Evolutionary conservation across 2,113 vertebrate species (phyloP), one percentile per base, ranked within the genome.

Genomic region (Callocephalon fimbriatum): DNA sequence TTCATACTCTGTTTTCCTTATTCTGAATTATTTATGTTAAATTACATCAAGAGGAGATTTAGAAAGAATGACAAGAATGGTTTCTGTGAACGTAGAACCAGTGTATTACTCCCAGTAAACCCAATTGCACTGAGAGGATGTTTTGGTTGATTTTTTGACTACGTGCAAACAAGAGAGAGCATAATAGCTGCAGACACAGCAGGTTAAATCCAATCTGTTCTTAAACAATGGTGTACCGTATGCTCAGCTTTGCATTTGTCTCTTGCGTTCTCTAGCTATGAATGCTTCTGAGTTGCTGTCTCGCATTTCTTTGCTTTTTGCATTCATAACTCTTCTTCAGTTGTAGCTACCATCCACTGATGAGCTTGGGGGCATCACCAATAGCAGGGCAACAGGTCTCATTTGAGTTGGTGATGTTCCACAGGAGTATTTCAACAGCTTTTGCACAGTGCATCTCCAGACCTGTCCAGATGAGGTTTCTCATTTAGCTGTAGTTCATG

Each of bases 1-100:
- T 96, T 95, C 91, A 93, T 92, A 45, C 27, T 42, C 80, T 91
- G 53, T 96, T 97, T 92, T 95, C 93, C 93, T 87, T 92, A 94
- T 95, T 95, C 91, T 85, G 89, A 95, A 94, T 96, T 95, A 96
- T 96, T 95, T 97, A 94, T 95, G 73, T 87, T 96, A 95, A 97
- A 96, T 93, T 93, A 93, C 73, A 96, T 95, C 66, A 85, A 83
- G 81, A 87, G 42, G 62, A 96, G 82, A 68, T 91, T 95, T 89
- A 71, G 40, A 96, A 90, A 89, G 89, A 96, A 95, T 95, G 85
- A 80, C 92, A 95, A 87, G 92, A 96, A 93, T 78, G 40, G 1
- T 61, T 71, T 18, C 67, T 37, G 42, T 23, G 91, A n/a, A 19
- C 80, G 38, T 7, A 31, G 61, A 18, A 21, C 7, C 65, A 23